Evolutionary conservation across 2,113 vertebrate genomes (phyloP).

Genomic region (Anoplopoma fimbria): DNA sequence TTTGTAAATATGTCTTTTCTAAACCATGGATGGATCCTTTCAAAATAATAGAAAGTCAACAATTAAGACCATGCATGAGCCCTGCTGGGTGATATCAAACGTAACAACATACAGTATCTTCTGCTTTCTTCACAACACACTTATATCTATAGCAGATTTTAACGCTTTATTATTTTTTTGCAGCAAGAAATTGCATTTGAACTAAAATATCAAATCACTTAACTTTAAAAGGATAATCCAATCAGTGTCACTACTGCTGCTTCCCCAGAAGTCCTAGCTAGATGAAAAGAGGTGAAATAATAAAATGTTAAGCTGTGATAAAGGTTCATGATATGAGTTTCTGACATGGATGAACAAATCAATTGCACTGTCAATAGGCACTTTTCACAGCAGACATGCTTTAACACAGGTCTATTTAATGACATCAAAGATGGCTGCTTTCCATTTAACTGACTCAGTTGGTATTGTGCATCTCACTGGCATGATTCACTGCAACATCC

Average conservation of each 20-base stretch:
- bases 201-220: slow-evolving; percentile 2
- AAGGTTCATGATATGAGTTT: neutral
- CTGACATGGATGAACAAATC: neutral
- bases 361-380: neutral
- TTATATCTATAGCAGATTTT: neutral
- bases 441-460: neutral
- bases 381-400: neutral
- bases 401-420: neutral
- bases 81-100: neutral
- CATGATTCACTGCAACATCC: neutral
- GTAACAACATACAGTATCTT: neutral
- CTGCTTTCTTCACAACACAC: neutral
- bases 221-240: neutral
- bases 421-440: neutral
- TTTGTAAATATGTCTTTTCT: neutral
- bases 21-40: neutral
- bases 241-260: neutral
- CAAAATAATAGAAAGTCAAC: neutral
- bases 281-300: neutral
- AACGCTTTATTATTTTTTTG: slow-evolving; percentile 2
- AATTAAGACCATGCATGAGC: no score
- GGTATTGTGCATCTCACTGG: neutral
- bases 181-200: slow-evolving; percentile 9
- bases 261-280: neutral
- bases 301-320: neutral